Percentiles rank a stretch among this genome's conserved stretches.
These are phyloP conservation scores for Sericinus montela DNA, from an alignment of 2,888 invertebrate species.

Conservation along the genomic window DNA sequence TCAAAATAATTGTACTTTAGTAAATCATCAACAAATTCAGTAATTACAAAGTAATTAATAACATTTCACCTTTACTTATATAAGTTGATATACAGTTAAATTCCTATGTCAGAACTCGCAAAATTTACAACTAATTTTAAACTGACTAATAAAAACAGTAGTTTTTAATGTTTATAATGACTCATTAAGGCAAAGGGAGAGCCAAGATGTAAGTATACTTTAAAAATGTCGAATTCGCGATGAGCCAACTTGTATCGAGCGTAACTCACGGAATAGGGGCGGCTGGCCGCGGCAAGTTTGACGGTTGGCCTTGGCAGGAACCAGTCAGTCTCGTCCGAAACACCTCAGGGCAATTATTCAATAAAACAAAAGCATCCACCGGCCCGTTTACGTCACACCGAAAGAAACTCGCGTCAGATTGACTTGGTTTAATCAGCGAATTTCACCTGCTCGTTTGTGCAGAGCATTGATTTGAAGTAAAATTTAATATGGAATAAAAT, in stretches of 20 bases:
- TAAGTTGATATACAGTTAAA: too few relatives aligned
- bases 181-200: neutral
- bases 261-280: conserved; percentile 43
- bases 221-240: conserved; percentile 35
- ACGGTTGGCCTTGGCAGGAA: conserved; percentile 75
- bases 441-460: conserved; percentile 30
- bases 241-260: conserved; percentile 20
- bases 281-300: conserved; percentile 63
- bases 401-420: conserved; percentile 56
- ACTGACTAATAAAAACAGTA: too few relatives aligned
- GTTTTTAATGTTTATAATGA: neutral
- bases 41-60: too few relatives aligned
- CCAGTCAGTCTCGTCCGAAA: conserved; percentile 75
- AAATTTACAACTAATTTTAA: too few relatives aligned
- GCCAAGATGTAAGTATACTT: neutral
- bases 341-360: conserved; percentile 77
- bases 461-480: too few relatives aligned
- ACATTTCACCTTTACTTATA: too few relatives aligned
- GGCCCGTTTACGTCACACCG: conserved; percentile 61
- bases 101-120: too few relatives aligned
- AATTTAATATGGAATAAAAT: too few relatives aligned
- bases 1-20: too few relatives aligned
- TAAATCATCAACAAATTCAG: too few relatives aligned
- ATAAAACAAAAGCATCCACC: conserved; percentile 75
- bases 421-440: conserved; percentile 49